Percentiles rank a stretch among this genome's conserved stretches.
Evolutionary conservation across 2,113 vertebrate genomes (phyloP).

Genomic region (Callaeas wilsoni): DNA sequence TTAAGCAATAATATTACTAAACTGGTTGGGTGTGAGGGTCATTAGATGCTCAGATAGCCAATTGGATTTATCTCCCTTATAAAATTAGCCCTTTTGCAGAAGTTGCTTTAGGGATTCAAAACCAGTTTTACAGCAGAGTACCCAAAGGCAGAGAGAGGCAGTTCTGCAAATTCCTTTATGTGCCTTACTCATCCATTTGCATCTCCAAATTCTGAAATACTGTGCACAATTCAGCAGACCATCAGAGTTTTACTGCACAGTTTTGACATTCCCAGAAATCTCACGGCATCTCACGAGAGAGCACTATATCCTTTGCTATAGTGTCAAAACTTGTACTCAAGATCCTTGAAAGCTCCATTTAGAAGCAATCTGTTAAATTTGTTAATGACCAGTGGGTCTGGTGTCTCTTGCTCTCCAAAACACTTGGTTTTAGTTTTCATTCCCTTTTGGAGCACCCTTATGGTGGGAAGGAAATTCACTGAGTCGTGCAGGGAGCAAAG

Average conservation of each 20-base stretch:
- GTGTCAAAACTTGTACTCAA: background rate
- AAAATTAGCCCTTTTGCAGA: background rate
- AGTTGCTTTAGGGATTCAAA: background rate
- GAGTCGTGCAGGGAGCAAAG: background rate
- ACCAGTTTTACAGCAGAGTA: background rate
- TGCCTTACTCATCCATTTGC: background rate
- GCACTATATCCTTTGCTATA: background rate
- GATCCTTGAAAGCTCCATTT: background rate
- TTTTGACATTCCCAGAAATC: background rate
- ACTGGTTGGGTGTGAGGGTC: background rate
- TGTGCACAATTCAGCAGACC: background rate
- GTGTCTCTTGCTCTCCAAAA: background rate
- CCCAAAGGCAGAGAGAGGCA: background rate
- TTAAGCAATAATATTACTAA: background rate
- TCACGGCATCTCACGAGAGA: rapidly evolving
- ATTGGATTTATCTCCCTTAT: background rate
- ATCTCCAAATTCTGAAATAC: background rate
- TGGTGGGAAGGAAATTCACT: background rate
- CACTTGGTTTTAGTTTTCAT: background rate
- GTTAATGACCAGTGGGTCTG: background rate
- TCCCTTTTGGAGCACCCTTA: background rate
- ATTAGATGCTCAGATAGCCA: background rate
- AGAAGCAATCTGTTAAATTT: background rate
- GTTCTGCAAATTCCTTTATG: background rate
- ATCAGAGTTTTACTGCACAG: background rate